Evolutionary conservation across 2,888 invertebrate genomes (phyloP), one percentile per base, ranked within the genome.

Genomic region (Cantharis nigra): DNA sequence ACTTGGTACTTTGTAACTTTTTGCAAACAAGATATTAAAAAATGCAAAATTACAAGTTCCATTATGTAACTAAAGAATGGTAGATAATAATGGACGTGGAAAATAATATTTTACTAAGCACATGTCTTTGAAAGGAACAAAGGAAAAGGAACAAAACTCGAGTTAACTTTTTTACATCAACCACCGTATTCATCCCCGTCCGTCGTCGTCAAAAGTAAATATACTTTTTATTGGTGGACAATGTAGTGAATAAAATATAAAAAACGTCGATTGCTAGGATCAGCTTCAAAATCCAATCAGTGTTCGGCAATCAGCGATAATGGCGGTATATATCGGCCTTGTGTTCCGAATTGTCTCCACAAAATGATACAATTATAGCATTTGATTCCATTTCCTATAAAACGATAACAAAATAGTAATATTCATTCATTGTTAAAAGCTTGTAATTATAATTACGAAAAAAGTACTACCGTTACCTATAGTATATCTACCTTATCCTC

Each of bases 241-340:
- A 74, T 67, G 77, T 78, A 79, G 80, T 78, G 78, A 77, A 79
- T 81, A 79, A 80, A 81, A 81, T 81, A 79, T 80, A 80, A 81
- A 86, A 86, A 84, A 83, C 65, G 83, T 82, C 83, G 84, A 84
- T 85, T 85, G 82, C 82, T 79, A 83, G 85, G 86, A 87, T 86
- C 86, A 85, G 83, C 81, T 83, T 85, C 83, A 83, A 85, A 86
- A 87, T 87, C 87, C 86, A 87, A 87, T 87, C 87, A 87, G 85
- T 85, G 86, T 84, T 84, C 84, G 82, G 86, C 87, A 87, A 87
- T 87, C 86, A 86, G 83, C 85, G 83, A 85, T 86, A 87, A 87
- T 86, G 85, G 86, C 83, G 82, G 83, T 84, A 85, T 67, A 67
- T 84, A 84, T 85, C 84, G 84, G 83, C 82, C 82, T 82, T 83